phyloP scores from a whole-genome alignment of 2,888 invertebrate genomes.

The Lasioglossum morio region DNA sequence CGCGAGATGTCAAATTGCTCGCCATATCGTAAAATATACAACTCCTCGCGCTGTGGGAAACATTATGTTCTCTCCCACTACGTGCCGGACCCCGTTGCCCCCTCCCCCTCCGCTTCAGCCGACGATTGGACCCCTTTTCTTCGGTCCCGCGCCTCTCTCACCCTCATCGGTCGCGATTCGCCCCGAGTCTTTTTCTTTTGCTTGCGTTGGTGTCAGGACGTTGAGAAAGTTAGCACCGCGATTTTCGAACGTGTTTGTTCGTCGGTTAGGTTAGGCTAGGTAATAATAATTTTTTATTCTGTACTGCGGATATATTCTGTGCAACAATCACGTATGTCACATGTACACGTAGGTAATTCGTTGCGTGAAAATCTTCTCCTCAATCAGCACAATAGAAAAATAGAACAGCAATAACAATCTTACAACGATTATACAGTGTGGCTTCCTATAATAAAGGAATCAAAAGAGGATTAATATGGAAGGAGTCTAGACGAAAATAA shows the following conservation, averaged over 20 bases:
- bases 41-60: slow-evolving; percentile 84
- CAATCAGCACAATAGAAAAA: neutral
- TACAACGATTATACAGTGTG: neutral
- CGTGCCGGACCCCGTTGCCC: slow-evolving; percentile 29
- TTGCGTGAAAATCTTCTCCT: neutral
- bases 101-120: slow-evolving; percentile 54
- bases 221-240: neutral
- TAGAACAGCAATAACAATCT: neutral
- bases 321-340: neutral
- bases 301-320: too few relatives aligned
- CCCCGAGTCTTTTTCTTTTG: neutral
- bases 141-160: slow-evolving; percentile 25
- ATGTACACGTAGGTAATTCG: neutral
- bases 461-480: neutral
- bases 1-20: slow-evolving; percentile 85
- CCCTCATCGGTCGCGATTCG: slow-evolving; percentile 23
- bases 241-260: neutral
- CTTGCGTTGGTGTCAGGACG: neutral
- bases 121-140: slow-evolving; percentile 45
- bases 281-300: neutral
- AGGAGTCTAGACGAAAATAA: too few relatives aligned
- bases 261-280: too few relatives aligned
- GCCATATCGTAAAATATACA: slow-evolving; percentile 85
- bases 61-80: slow-evolving; percentile 80
- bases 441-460: neutral